A percentile compares a stretch with the other conserved stretches of the same genome.
Evolutionary conservation across 2,113 vertebrate species (phyloP).

Genomic region (Lasiurus cinereus): DNA sequence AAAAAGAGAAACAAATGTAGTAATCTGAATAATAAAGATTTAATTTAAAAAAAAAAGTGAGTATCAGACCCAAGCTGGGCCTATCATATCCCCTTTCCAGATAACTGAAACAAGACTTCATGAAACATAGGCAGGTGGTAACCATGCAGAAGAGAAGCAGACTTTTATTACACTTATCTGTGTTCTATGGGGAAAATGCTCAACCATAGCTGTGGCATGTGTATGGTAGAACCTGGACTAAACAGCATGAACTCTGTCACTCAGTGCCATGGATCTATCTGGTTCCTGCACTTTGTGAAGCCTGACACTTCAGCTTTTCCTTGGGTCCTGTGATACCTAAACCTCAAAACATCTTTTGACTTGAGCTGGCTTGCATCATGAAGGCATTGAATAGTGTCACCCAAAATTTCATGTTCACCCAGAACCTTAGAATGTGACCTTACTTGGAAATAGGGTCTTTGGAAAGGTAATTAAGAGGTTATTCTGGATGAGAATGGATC

Average conservation of each 20-base stretch:
- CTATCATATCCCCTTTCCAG: not conserved
- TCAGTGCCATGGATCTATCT: not conserved
- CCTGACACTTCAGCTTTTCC: not conserved
- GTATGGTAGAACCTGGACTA: not conserved
- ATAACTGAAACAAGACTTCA: not conserved
- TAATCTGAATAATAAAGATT: no score
- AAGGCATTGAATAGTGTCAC: not conserved
- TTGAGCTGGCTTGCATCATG: not conserved
- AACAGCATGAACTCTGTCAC: not conserved
- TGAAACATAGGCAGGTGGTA: not conserved
- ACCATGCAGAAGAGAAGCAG: not conserved
- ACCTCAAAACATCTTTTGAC: constrained; percentile 26
- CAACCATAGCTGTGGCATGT: not conserved
- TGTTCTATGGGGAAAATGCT: not conserved
- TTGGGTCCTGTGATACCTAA: not conserved
- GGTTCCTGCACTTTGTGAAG: not conserved
- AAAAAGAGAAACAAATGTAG: no score
- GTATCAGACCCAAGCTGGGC: not conserved
- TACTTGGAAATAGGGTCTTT: not conserved
- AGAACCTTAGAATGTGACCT: constrained; percentile 24
- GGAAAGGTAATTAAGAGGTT: no score
- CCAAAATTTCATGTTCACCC: not conserved
- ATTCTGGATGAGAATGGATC: no score
- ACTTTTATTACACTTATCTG: no score
- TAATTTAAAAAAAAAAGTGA: not conserved